Evolutionary conservation across 2,888 invertebrate species (phyloP), one percentile per base, ranked within the genome.

Genomic region (Eutolmus rufibarbis): DNA sequence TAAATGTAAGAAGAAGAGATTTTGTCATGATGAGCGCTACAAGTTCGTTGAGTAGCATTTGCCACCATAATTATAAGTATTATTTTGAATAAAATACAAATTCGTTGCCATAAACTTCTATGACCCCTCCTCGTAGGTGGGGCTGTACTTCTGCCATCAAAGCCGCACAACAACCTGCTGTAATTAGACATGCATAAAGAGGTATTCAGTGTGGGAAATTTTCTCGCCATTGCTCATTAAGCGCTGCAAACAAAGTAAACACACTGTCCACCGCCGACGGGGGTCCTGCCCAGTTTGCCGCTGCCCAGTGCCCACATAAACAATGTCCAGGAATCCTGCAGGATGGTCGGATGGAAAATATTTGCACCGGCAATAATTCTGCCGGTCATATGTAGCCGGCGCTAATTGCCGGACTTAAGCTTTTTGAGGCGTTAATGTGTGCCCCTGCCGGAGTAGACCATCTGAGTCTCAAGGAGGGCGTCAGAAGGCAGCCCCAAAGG

Each of bases 161-260:
- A 82, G 82, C 82, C 82, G 34, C 82, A 66, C 40, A 82, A 82
- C 82, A 82, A 82, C 82, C 57, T 82, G 85, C 85, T 28, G 85
- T 85, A 85, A 85, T 85, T 85, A 85, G 89, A 87, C 89, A 88
- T 88, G 88, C 89, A 89, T 89, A 82, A 82, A 89, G 88, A 89
- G 88, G 89, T 89, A 88, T 88, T 89, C 85, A 88, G 87, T 89
- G 89, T 87, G 89, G 89, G 88, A 89, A 89, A 89, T 89, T 89
- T 89, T 89, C 89, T 89, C 89, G 86, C 89, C 89, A 89, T 89
- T 88, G 89, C 89, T 89, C 89, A 89, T 89, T 89, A 89, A 89
- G 88, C 84, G 88, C 89, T 88, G 89, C 86, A 87, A 74, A 87
- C 88, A 88, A 86, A 87, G 89, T 79, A 87, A 88, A 87, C 86